Percentiles rank a stretch among this genome's conserved stretches.
Conservation (phyloP, 2,113 vertebrate species). For the Tetrax tetrax region DNA sequence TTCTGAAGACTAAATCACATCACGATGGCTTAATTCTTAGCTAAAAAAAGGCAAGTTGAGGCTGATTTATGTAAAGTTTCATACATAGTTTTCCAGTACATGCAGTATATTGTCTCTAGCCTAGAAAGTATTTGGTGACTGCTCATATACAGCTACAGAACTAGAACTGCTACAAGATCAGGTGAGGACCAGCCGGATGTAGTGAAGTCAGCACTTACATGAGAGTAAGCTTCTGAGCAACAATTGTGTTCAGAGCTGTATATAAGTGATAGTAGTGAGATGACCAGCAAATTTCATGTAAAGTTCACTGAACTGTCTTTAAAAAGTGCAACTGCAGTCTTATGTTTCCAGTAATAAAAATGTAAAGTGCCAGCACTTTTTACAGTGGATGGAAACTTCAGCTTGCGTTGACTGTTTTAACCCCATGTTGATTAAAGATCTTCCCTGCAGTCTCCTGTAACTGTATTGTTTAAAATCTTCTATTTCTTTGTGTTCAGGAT, state of each 20-base stretch:
- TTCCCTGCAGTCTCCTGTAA: background rate
- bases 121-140: background rate
- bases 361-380: background rate
- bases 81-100: background rate
- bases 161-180: background rate
- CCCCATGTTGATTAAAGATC: background rate
- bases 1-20: background rate
- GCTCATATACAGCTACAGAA: background rate
- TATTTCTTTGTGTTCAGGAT: background rate
- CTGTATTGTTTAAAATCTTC: background rate
- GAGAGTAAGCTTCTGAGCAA: background rate
- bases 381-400: background rate
- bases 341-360: background rate
- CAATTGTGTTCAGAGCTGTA: rapidly evolving
- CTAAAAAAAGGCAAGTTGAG: background rate
- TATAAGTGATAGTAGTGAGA: background rate
- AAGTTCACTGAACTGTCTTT: background rate
- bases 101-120: background rate
- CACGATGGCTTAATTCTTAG: background rate
- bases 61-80: background rate
- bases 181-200: background rate
- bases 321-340: background rate
- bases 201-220: background rate
- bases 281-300: background rate
- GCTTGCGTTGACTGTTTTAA: background rate